Base-by-base conservation (phyloP, 2,113 vertebrate genomes). In the Acrocephalus arundinaceus region DNA sequence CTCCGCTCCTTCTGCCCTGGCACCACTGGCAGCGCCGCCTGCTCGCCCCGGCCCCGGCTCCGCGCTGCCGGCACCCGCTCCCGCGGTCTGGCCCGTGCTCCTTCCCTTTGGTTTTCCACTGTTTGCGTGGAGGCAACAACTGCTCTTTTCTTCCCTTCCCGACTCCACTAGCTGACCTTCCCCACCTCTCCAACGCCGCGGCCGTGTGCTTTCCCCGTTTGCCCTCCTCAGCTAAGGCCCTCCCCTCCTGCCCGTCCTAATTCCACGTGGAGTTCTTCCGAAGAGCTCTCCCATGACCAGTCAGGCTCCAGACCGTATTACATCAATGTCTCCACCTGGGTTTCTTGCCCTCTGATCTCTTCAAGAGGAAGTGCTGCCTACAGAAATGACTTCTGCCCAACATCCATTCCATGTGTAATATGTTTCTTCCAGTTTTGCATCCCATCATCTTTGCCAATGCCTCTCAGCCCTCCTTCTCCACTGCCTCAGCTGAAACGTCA, bases 351-450 rank as follows among this genome's bases (percentile, higher is more conserved):
- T 68, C 66, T 24, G 15, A 25, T n/a, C 48, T 68, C 22, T 65
- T 68, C 49, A 54, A 76, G 22, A 89, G 70, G 45, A 11, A 73
- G 66, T 3, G 1, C 52, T 89, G 31, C 46, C 85, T 46, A 24
- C 5, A 30, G 55, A 70, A 67, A 59, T 11, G 52, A 20, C 37
- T 75, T 49, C 57, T 57, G 57, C 45, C 57, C 33, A 49, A 3
- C 0, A 5, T 20, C 48, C 21, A 2, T 48, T 74, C 35, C 11
- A 10, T 2, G 7, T 4, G 0, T 37, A n/a, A 76, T 6, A 18
- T 31, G 18, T 8, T 57, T 81, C 61, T 84, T 85, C 46, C 46
- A 33, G 27, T 5, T 71, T 52, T 49, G 41, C 31, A 85, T 72
- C 57, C 57, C 57, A 16, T 37, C 41, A 45, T 27, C 45, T 58